Conservation (phyloP, 2,888 invertebrate species). For the Oxycera nigricornis region DNA sequence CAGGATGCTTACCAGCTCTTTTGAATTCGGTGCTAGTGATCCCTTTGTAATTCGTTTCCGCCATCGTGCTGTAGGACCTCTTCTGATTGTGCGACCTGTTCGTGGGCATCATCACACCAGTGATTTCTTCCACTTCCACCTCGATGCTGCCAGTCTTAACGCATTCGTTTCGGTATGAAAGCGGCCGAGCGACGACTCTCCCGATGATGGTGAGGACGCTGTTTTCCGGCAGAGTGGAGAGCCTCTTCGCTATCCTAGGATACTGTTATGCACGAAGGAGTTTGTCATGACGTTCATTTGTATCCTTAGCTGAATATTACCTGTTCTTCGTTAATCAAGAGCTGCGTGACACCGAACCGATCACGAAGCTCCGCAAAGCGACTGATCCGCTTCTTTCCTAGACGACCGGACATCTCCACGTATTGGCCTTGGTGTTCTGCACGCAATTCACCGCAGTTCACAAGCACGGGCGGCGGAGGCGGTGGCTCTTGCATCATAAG, state of each 20-base stretch:
- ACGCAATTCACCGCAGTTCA: slow-evolving; percentile 68
- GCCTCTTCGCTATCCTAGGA: slow-evolving; percentile 59
- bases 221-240: slow-evolving; percentile 61
- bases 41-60: slow-evolving; percentile 51
- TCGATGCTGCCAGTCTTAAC: slow-evolving; percentile 62
- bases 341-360: slow-evolving; percentile 68
- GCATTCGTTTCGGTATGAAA: slow-evolving; percentile 59
- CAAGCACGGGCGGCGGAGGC: slow-evolving; percentile 58
- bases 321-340: slow-evolving; percentile 61
- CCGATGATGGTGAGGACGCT: slow-evolving; percentile 60
- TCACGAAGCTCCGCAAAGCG: slow-evolving; percentile 71
- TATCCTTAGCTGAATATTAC: slow-evolving; percentile 43
- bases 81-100: slow-evolving; percentile 53
- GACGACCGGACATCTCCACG: slow-evolving; percentile 70
- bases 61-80: slow-evolving; percentile 59
- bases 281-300: no score
- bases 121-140: slow-evolving; percentile 60
- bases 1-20: slow-evolving; percentile 57
- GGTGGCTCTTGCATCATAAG: slow-evolving; percentile 53
- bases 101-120: slow-evolving; percentile 52
- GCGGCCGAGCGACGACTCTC: slow-evolving; percentile 57
- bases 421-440: slow-evolving; percentile 63
- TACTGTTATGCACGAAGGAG: slow-evolving; percentile 50
- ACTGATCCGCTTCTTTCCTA: slow-evolving; percentile 66
- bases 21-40: slow-evolving; percentile 63